phyloP scores from a whole-genome alignment of 2,888 invertebrate genomes.

The Creontiades dilutus region DNA sequence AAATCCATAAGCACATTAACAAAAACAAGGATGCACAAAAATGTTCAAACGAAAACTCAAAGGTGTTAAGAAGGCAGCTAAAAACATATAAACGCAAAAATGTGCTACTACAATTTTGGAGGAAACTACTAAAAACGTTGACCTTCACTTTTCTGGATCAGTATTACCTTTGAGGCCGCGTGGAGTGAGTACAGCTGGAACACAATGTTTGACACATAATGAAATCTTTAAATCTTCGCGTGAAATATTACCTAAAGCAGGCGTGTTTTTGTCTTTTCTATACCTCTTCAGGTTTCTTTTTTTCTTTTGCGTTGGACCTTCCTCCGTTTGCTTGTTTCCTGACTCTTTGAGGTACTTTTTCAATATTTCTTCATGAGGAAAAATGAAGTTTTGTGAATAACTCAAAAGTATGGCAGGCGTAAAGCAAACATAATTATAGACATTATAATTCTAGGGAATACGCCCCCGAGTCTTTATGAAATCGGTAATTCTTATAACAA shows the following conservation, averaged over 20 bases:
- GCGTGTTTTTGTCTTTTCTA: background rate
- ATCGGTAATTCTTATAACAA: too few relatives aligned
- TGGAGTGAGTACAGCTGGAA: conserved; percentile 34
- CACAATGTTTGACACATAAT: background rate
- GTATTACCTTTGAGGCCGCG: conserved; percentile 34
- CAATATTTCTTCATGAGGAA: too few relatives aligned
- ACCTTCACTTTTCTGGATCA: background rate
- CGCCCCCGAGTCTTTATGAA: too few relatives aligned
- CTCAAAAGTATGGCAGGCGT: too few relatives aligned
- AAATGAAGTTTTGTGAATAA: too few relatives aligned
- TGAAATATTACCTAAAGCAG: background rate
- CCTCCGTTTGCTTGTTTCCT: background rate
- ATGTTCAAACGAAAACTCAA: conserved; percentile 33
- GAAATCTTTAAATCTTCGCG: background rate
- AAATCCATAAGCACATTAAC: conserved; percentile 32
- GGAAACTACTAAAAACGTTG: background rate
- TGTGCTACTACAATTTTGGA: background rate
- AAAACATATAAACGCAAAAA: background rate
- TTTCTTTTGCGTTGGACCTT: background rate
- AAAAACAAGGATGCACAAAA: conserved; percentile 47
- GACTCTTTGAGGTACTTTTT: too few relatives aligned
- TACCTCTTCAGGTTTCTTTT: background rate
- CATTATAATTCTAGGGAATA: too few relatives aligned
- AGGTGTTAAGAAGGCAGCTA: background rate
- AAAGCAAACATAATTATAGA: too few relatives aligned